Conservation (phyloP, 2,797 vertebrate genomes). For the Tolypeutes matacus region DNA sequence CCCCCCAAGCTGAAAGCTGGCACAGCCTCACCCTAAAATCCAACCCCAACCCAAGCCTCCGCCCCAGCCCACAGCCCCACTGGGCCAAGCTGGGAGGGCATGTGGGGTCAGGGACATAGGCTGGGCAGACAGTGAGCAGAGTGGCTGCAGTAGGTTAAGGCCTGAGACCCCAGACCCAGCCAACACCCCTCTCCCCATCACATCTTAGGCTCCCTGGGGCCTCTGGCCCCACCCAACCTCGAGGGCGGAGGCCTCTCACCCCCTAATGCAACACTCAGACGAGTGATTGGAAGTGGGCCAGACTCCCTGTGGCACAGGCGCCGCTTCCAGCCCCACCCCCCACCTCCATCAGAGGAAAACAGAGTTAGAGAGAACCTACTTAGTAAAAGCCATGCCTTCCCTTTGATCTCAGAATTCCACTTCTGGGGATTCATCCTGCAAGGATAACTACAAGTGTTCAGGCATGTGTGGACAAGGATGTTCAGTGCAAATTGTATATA, state of each 20-base stretch:
- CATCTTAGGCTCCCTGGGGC: background rate
- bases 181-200: too few relatives aligned
- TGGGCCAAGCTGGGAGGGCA: conserved; percentile 31
- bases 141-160: background rate
- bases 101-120: conserved; percentile 58
- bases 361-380: background rate
- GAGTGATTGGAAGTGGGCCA: background rate
- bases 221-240: background rate
- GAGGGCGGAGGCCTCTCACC: background rate
- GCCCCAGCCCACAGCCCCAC: conserved; percentile 31
- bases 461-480: background rate
- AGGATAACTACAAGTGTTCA: background rate
- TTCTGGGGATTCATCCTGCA: background rate
- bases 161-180: background rate
- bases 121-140: conserved; percentile 28
- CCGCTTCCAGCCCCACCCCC: too few relatives aligned
- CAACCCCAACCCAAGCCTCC: conserved; percentile 51
- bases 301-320: background rate
- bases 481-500: background rate
- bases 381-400: background rate
- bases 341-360: background rate
- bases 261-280: background rate
- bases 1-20: background rate
- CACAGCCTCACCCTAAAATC: conserved; percentile 36
- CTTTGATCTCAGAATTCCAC: background rate